phyloP scores from a whole-genome alignment of 2,113 vertebrate genomes.

The Emydura subglobosa region DNA sequence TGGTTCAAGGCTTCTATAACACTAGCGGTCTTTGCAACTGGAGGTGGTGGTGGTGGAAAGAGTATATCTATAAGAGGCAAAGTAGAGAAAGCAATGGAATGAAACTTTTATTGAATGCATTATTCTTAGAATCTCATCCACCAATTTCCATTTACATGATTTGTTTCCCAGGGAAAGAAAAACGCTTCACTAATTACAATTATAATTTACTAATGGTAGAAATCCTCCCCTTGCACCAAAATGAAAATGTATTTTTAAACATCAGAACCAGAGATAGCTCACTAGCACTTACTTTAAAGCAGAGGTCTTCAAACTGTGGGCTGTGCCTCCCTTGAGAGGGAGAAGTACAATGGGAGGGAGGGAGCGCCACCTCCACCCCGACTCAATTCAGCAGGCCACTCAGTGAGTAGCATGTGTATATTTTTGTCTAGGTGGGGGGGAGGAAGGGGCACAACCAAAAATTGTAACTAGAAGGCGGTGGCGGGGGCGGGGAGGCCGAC shows the following conservation, averaged over 20 bases:
- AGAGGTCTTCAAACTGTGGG: too few species aligned
- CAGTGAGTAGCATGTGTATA: background rate
- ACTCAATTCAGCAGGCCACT: background rate
- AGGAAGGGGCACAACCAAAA: background rate
- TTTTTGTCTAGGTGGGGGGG: background rate
- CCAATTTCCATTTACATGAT: background rate
- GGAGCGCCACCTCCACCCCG: background rate
- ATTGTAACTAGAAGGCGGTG: background rate
- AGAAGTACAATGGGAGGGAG: too few species aligned
- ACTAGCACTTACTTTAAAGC: background rate
- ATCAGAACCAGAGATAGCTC: background rate
- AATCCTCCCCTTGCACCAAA: background rate
- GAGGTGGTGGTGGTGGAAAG: constrained; percentile 79
- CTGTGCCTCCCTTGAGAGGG: too few species aligned
- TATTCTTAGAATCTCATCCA: constrained; percentile 1
- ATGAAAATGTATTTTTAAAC: background rate
- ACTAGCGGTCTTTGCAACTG: constrained; percentile 85
- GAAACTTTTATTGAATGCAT: background rate
- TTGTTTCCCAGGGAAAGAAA: background rate
- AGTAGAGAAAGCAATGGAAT: background rate
- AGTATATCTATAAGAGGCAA: constrained; percentile 78
- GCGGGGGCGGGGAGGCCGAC: too few species aligned
- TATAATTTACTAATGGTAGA: background rate
- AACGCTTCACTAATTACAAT: background rate
- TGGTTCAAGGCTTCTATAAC: constrained; percentile 88